Base-by-base conservation (phyloP, 1,140 invertebrate species). In the Achatina immaculata region DNA sequence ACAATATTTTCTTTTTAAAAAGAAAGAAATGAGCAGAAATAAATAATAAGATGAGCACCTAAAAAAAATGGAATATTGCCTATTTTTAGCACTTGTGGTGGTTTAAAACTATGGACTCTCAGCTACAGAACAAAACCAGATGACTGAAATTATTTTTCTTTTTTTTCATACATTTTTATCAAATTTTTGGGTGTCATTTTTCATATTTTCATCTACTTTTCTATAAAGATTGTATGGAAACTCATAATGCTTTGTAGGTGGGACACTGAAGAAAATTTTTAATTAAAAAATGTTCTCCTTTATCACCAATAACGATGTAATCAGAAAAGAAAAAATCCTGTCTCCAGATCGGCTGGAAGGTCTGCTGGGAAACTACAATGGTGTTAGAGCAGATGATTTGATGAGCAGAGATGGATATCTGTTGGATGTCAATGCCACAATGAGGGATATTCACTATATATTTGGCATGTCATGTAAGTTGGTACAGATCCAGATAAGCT, bases 291-390 rank as follows among this genome's bases (percentile, higher is more conserved):
- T n/a, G n/a, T n/a, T n/a, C n/a, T n/a, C n/a, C n/a, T n/a, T n/a
- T n/a, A n/a, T n/a, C n/a, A n/a, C n/a, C n/a, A n/a, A n/a, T n/a
- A n/a, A n/a, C n/a, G n/a, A n/a, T n/a, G n/a, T n/a, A n/a, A n/a
- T n/a, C n/a, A n/a, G n/a, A n/a, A n/a, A n/a, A n/a, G n/a, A n/a
- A n/a, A n/a, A n/a, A n/a, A n/a, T 55, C 11, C 21, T 62, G 7
- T 62, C 58, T 31, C 28, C 76, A 90, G 89, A 85, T 45, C 78
- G 85, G 9, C 45, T 96, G 0, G 94, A 94, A 91, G 97, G 97
- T 65, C 91, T 98, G 14, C 97, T 96, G 89, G 96, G 97, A 0
- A 96, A 98, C 90, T 97, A 95, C 89, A 96, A 98, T 89, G 94
- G 94, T 43, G 94, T 97, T 86, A 55, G 76, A 24, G 65, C 38